phyloP scores from a whole-genome alignment of 1,140 invertebrate genomes.

The Listronotus bonariensis region DNA sequence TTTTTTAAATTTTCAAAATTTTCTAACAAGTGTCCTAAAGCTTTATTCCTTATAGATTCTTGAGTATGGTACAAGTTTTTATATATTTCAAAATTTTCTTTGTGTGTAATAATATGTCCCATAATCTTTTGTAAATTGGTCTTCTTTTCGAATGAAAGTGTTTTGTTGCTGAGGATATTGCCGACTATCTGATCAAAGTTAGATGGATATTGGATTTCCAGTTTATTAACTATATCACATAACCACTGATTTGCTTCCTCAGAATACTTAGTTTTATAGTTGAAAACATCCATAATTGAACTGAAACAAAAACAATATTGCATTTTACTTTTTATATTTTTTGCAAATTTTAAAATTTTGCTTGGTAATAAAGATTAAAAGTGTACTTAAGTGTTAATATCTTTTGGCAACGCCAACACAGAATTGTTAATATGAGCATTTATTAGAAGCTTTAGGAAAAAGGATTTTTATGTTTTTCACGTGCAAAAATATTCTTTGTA shows the following conservation, averaged over 20 bases:
- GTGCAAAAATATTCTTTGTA: no score
- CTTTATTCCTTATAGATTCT: conserved; percentile 63
- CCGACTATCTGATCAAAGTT: conserved; percentile 66
- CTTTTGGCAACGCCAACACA: no score
- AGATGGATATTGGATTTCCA: conserved; percentile 63
- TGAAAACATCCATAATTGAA: conserved; percentile 42
- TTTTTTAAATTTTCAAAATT: conserved; percentile 58
- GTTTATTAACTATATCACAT: conserved; percentile 29
- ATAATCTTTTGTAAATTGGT: conserved; percentile 41
- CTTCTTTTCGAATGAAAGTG: conserved; percentile 20
- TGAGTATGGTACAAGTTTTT: conserved; percentile 70
- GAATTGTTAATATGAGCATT: no score
- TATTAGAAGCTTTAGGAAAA: no score
- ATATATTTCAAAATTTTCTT: conserved; percentile 59
- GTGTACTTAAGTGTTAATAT: no score
- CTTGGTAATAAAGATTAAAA: no score
- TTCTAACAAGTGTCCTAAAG: conserved; percentile 63
- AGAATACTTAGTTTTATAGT: conserved; percentile 31
- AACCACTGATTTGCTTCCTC: conserved; percentile 31
- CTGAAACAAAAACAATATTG: no score
- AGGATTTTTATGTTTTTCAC: no score
- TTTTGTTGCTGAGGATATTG: conserved; percentile 36
- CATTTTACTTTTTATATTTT: no score
- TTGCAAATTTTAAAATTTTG: no score
- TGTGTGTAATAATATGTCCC: conserved; percentile 21